Conservation (phyloP, 2,797 vertebrate genomes). For the Hippopotamyrus pictus region DNA sequence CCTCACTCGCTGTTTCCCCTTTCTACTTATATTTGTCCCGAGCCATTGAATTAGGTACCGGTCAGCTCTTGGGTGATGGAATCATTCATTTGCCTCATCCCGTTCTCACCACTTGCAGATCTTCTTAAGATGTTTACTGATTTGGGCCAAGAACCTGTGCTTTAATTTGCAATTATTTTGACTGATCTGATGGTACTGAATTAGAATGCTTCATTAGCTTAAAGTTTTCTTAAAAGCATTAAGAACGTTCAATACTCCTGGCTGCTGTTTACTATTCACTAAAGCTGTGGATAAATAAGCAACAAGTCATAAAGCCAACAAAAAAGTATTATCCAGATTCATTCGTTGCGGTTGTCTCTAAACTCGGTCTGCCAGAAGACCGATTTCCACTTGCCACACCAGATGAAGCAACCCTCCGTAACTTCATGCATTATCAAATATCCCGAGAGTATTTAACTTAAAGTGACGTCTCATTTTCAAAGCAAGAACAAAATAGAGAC, state of each 20-base stretch:
- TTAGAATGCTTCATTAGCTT: neutral
- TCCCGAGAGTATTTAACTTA: neutral
- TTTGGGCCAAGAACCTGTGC: neutral
- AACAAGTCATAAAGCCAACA: neutral
- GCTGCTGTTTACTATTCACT: neutral
- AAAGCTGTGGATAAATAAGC: neutral
- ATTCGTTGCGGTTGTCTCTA: neutral
- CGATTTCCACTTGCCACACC: neutral
- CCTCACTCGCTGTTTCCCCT: neutral
- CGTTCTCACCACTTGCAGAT: neutral
- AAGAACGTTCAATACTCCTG: neutral
- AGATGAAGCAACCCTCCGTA: slow-evolving; percentile 3
- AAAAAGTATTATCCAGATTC: neutral
- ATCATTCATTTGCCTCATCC: neutral
- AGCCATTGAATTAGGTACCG: neutral
- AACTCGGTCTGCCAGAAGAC: neutral
- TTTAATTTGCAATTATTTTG: neutral
- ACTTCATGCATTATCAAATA: slow-evolving; percentile 1
- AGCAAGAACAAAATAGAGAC: neutral
- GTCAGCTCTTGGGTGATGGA: neutral
- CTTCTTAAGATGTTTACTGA: neutral
- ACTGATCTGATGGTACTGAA: neutral
- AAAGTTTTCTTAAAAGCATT: neutral
- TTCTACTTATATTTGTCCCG: neutral
- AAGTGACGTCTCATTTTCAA: slow-evolving; percentile 4